These are phyloP conservation scores for Amphipyra berbera DNA, from an alignment of 2,888 invertebrate genomes.

Conservation along the genomic window DNA sequence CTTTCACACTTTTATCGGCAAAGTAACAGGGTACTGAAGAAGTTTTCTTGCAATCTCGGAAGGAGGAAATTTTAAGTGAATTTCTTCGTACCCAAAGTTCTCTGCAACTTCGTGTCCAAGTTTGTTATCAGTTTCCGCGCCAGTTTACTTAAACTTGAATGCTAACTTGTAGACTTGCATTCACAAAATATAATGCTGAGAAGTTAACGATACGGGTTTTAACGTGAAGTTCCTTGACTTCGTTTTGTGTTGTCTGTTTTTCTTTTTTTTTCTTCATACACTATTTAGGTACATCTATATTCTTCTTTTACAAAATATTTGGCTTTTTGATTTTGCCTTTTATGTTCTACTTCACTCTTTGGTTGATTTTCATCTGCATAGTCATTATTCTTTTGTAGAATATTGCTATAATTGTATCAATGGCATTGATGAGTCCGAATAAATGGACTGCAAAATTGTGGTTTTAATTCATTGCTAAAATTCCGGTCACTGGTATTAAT, in stretches of 20 bases:
- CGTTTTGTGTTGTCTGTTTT: slow-evolving; percentile 2
- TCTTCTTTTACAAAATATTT: no score
- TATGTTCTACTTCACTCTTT: not conserved
- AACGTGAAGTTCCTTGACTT: slow-evolving; percentile 32
- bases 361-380: not conserved
- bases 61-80: slow-evolving; percentile 47
- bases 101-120: slow-evolving; percentile 39
- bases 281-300: no score
- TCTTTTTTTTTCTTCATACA: not conserved
- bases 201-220: slow-evolving; percentile 47
- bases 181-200: slow-evolving; percentile 50
- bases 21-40: slow-evolving; percentile 31
- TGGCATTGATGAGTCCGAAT: slow-evolving; percentile 16
- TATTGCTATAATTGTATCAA: not conserved
- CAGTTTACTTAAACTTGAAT: slow-evolving; percentile 53
- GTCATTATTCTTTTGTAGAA: not conserved
- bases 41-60: slow-evolving; percentile 32
- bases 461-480: slow-evolving; percentile 46
- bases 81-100: slow-evolving; percentile 42
- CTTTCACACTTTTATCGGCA: slow-evolving; percentile 40
- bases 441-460: slow-evolving; percentile 38
- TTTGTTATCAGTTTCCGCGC: slow-evolving; percentile 51
- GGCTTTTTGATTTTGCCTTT: not conserved
- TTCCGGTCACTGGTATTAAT: slow-evolving; percentile 32
- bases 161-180: slow-evolving; percentile 49